Conservation (phyloP, 1,140 invertebrate genomes). For the Charaxes varanes region DNA sequence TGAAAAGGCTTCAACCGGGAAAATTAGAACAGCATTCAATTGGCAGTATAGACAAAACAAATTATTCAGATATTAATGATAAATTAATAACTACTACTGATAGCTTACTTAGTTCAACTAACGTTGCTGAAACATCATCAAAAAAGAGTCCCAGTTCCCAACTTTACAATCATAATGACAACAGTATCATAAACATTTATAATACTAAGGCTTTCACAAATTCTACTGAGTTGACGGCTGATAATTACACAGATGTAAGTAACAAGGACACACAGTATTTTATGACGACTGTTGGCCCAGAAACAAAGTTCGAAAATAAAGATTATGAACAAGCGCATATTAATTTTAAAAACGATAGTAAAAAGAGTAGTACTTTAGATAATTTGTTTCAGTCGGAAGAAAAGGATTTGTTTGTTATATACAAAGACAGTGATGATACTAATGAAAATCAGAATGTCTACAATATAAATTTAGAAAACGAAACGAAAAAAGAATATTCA, state of each 20-base stretch:
- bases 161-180: slow-evolving; percentile 2
- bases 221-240: slow-evolving; percentile 2
- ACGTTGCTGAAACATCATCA: neutral
- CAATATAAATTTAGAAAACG: slow-evolving; percentile 9
- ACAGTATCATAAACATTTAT: slow-evolving; percentile 18
- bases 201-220: slow-evolving; percentile 5
- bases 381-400: slow-evolving; percentile 27
- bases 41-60: slow-evolving; percentile 10
- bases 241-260: slow-evolving; percentile 1
- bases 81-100: neutral
- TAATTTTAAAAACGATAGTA: neutral
- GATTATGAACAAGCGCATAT: slow-evolving; percentile 3
- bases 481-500: neutral
- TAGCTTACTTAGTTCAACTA: neutral
- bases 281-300: neutral
- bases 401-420: slow-evolving; percentile 48
- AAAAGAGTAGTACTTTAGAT: slow-evolving; percentile 3
- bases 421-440: slow-evolving; percentile 38
- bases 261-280: too few relatives aligned
- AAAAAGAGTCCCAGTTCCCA: neutral
- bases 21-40: slow-evolving; percentile 46
- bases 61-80: neutral
- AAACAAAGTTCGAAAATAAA: slow-evolving; percentile 1
- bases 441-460: slow-evolving; percentile 11
- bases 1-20: slow-evolving; percentile 35